Percentiles rank a stretch among this genome's conserved stretches.
Conservation (phyloP, 2,888 invertebrate genomes). For the Taenaris catops region DNA sequence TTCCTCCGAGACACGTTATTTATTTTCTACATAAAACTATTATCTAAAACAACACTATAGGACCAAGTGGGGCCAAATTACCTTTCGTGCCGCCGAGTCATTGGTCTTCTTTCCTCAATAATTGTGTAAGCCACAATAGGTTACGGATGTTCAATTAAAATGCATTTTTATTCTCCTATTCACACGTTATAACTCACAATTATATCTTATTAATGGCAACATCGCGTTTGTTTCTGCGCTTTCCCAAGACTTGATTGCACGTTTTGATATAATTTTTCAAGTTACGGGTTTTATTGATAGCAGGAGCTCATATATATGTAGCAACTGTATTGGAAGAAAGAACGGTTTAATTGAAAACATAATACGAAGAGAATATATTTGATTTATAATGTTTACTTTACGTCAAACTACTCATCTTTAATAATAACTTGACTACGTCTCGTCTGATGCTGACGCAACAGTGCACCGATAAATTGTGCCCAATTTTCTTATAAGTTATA, state of each 20-base stretch:
- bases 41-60: conserved; percentile 49
- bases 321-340: too few species aligned
- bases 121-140: conserved; percentile 50
- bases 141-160: conserved; percentile 53
- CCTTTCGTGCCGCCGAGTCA: conserved; percentile 59
- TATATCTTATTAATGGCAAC: conserved; percentile 38
- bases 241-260: conserved; percentile 51
- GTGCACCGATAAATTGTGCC: too few species aligned
- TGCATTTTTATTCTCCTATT: conserved; percentile 56
- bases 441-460: too few species aligned
- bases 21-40: conserved; percentile 71
- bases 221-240: conserved; percentile 42
- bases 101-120: conserved; percentile 46
- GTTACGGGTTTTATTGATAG: conserved; percentile 60
- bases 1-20: conserved; percentile 62
- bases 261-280: conserved; percentile 45
- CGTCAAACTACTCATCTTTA: too few species aligned
- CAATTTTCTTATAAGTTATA: too few species aligned
- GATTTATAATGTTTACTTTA: too few species aligned
- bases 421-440: too few species aligned
- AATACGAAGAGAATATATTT: too few species aligned
- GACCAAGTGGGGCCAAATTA: conserved; percentile 56
- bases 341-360: too few species aligned
- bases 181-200: conserved; percentile 47
- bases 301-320: conserved; percentile 17